Evolutionary conservation across 2,888 invertebrate species (phyloP).

Genomic region (Patella caerulea): DNA sequence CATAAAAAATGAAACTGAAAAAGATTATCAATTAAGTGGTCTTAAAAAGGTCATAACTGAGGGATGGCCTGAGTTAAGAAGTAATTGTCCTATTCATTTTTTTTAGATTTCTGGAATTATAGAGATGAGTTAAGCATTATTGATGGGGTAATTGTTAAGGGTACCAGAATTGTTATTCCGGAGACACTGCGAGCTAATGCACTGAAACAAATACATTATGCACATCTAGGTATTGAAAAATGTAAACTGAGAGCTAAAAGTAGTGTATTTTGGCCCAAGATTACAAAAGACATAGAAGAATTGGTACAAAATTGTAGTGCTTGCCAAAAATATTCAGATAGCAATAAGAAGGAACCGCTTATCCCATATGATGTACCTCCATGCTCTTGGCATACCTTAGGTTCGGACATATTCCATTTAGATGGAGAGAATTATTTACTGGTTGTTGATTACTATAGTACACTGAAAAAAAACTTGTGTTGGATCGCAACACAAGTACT

Average conservation of each 20-base stretch:
- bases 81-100: slow-evolving; percentile 1
- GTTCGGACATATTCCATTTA: slow-evolving; percentile 1
- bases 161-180: not conserved
- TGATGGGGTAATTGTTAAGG: not conserved
- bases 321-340: not conserved
- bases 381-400: not conserved
- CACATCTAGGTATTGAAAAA: slow-evolving; percentile 5
- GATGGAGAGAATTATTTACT: slow-evolving; percentile 5
- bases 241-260: slow-evolving; percentile 3
- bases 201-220: slow-evolving; percentile 4
- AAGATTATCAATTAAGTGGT: slow-evolving; percentile 1
- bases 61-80: not conserved
- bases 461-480: too few relatives aligned
- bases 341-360: not conserved
- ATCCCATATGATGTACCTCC: not conserved
- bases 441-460: not conserved
- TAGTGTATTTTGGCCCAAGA: not conserved
- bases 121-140: slow-evolving; percentile 4
- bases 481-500: too few relatives aligned
- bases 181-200: not conserved
- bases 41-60: not conserved
- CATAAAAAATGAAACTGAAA: not conserved
- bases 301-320: not conserved
- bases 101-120: slow-evolving; percentile 7
- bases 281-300: not conserved